Base-by-base conservation (phyloP, 1,140 invertebrate species). In the Ceratina calcarata region DNA sequence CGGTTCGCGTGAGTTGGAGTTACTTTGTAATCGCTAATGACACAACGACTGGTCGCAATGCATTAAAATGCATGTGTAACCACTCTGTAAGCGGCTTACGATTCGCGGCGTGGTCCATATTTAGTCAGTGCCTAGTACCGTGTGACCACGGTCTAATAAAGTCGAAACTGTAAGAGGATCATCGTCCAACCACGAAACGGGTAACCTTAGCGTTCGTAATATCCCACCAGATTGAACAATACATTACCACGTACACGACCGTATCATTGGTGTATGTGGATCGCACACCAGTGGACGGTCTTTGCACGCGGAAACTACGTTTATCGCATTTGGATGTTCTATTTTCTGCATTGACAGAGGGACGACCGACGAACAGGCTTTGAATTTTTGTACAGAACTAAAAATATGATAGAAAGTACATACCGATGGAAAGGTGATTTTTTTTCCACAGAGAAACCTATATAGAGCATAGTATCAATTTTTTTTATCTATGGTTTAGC, bases 131-230 rank as follows among this genome's bases (percentile, higher is more conserved):
- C 69, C 68, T 76, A 58, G 75, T 57, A 57, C 80, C 77, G 71
- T 69, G 65, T 75, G 66, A 72, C 82, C 74, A 58, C 65, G 51
- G 64, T 66, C 76, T 86, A 86, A 86, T 86, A 78, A 86, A 86
- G 84, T 86, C 81, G 77, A 86, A 86, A 83, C 85, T 83, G 71
- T 86, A 86, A 86, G 85, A 86, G 84, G 85, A 86, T 86, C 81
- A 86, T 86, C 72, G 76, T 57, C 24, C 49, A 45, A 65, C 77
- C 72, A 57, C 58, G 60, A 60, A 70, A 77, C 32, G 58, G 71
- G 60, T 77, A 80, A 86, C 66, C 68, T 80, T 67, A 77, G 72
- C 77, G 37, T 83, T 80, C 68, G 76, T 79, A 83, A 84, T 84
- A 79, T 84, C 66, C 66, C 70, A 24, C 66, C 70, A 80, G 62